Evolutionary conservation across 2,797 vertebrate species (phyloP), one percentile per base, ranked within the genome.

Genomic region (Tympanoctomys barrerae): DNA sequence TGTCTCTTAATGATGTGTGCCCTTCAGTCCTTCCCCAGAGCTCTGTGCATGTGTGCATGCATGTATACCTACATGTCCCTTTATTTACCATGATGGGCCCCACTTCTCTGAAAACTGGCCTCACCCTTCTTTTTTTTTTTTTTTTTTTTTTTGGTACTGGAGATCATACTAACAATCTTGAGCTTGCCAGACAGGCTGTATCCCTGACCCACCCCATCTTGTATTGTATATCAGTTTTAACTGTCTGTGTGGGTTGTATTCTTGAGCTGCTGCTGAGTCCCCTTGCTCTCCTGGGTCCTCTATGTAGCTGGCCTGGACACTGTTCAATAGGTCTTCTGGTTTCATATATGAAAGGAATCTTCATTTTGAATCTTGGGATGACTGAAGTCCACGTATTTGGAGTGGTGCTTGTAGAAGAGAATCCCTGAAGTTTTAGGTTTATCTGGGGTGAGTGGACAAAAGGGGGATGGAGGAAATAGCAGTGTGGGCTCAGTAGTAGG

Each of bases 391-490:
- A 64, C 59, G n/a, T 75, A 0, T 84, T 78, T 78, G 39, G 70
- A 33, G 66, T 90, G 49, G 49, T 71, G 28, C 57, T 39, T 66
- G 39, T 80, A 79, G 59, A 75, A 83, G 59, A 46, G 49, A 66
- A n/a, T 66, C 87, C 22, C 57, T 64, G 21, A 86, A 62, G 18
- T 70, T 79, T 39, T 42, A 71, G 26, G 10, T 54, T 92, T 11
- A 1, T 92, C 28, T 96, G 94, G 79, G 75, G 22, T 61, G 9
- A 59, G 28, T 57, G 62, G 87, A 39, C 33, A 71, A 24, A 95
- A 85, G 54, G 31, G 59, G n/a, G 42, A 70, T 0, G 49, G 18
- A 2, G 31, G 57, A 31, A 4, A 10, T 52, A 9, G 22, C 24
- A 22, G 7, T 2, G 5, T 61, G 2, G 36, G 64, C 42, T 57